These are phyloP conservation scores for Alligator sinensis DNA, from an alignment of 2,113 vertebrate species.

Conservation along the genomic window DNA sequence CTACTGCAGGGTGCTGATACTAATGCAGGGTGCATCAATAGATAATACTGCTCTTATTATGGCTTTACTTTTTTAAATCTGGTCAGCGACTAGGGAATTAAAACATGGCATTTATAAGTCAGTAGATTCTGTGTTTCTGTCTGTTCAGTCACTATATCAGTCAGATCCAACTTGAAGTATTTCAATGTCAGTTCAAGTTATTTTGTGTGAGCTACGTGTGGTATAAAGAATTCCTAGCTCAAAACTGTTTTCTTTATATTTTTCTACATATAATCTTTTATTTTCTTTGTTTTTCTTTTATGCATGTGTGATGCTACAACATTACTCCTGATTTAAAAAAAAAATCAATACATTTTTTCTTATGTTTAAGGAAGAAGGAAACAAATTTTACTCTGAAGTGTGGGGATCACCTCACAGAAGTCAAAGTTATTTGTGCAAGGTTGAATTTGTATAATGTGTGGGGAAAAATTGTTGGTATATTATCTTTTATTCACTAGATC, in stretches of 20 bases:
- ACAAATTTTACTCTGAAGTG: constrained; percentile 36
- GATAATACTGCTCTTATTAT: not conserved
- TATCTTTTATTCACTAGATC: constrained; percentile 3
- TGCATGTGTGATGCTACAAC: not conserved
- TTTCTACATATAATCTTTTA: not conserved
- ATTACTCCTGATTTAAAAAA: constrained; percentile 28
- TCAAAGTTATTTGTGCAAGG: constrained; percentile 18
- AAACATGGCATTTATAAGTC: not conserved
- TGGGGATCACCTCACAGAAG: constrained; percentile 46
- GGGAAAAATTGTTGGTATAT: constrained; percentile 5
- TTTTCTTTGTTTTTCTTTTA: not conserved
- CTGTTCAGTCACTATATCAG: not conserved
- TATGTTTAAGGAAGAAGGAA: constrained; percentile 16
- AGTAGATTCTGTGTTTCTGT: not conserved
- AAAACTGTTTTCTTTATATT: not conserved
- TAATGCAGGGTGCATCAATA: not conserved
- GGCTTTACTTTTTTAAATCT: not conserved
- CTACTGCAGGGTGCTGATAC: not conserved
- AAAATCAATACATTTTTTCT: constrained; percentile 34
- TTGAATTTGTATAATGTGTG: constrained; percentile 21
- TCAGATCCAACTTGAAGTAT: not conserved
- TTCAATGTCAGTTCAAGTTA: not conserved
- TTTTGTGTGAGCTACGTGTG: not conserved
- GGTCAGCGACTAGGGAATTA: constrained; percentile 14
- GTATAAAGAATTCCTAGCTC: not conserved